phyloP scores from a whole-genome alignment of 2,113 vertebrate species.

The Brienomyrus longianalis region DNA sequence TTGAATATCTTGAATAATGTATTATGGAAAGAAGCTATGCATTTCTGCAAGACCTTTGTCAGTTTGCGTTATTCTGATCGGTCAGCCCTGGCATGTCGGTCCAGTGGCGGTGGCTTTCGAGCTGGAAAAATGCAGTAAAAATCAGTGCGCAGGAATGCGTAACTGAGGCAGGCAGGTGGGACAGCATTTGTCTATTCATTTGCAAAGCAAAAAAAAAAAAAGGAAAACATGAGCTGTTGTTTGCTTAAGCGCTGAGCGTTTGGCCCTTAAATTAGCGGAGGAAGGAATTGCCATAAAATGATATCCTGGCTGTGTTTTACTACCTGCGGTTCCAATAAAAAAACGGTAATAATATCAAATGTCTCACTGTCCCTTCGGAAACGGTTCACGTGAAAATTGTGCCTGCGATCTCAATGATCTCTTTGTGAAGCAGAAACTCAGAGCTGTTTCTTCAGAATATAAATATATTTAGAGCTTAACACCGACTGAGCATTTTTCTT shows the following conservation, averaged over 20 bases:
- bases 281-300: slow-evolving; percentile 9
- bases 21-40: not conserved
- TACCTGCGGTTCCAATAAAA: slow-evolving; percentile 2
- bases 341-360: slow-evolving; percentile 9
- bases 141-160: not conserved
- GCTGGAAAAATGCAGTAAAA: not conserved
- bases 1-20: slow-evolving; percentile 3
- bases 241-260: slow-evolving; percentile 4
- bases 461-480: not conserved
- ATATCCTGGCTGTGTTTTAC: slow-evolving; percentile 14
- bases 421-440: not conserved
- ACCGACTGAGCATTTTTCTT: not conserved
- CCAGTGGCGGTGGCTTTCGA: not conserved
- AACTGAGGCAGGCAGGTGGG: not conserved
- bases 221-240: slow-evolving; percentile 3
- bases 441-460: not conserved
- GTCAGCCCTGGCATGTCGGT: not conserved
- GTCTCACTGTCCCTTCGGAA: not conserved
- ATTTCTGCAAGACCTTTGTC: slow-evolving; percentile 1
- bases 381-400: not conserved
- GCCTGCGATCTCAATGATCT: not conserved
- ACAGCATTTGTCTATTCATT: not conserved
- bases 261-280: slow-evolving; percentile 6
- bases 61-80: not conserved
- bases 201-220: not conserved